phyloP scores from a whole-genome alignment of 2,888 invertebrate genomes.

The Pollenia amentaria region DNA sequence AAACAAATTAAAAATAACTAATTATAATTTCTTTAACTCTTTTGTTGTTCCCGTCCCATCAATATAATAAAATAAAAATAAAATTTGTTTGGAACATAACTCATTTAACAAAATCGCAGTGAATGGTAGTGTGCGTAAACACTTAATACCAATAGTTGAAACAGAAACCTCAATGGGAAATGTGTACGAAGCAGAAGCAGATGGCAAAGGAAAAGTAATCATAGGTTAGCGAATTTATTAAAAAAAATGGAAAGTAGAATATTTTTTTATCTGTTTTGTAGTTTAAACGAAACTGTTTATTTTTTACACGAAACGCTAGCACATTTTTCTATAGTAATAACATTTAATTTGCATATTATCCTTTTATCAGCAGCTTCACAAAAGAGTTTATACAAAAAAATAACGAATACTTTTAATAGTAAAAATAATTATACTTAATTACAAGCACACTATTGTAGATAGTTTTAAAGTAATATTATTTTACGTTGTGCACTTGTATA shows the following conservation, averaged over 20 bases:
- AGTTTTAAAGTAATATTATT: constrained; percentile 26
- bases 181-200: constrained; percentile 77
- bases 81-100: constrained; percentile 51
- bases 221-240: constrained; percentile 85
- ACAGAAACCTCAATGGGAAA: constrained; percentile 79
- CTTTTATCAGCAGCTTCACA: constrained; percentile 48
- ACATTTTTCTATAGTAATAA: constrained; percentile 59
- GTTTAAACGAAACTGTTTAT: constrained; percentile 47
- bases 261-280: constrained; percentile 51
- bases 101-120: constrained; percentile 75
- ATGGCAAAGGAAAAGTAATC: constrained; percentile 85
- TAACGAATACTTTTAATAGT: neutral
- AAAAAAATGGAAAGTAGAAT: constrained; percentile 27
- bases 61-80: constrained; percentile 29
- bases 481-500: constrained; percentile 1
- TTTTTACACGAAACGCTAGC: constrained; percentile 41
- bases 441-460: constrained; percentile 49
- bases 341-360: constrained; percentile 56
- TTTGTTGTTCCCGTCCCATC: constrained; percentile 50
- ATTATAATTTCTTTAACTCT: constrained; percentile 56
- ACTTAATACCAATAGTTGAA: constrained; percentile 81
- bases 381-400: neutral
- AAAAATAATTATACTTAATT: neutral
- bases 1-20: constrained; percentile 50
- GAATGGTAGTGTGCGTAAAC: constrained; percentile 77